These are phyloP conservation scores for Ceratoteleas bidentatus DNA, from an alignment of 1,140 invertebrate species.

Conservation along the genomic window DNA sequence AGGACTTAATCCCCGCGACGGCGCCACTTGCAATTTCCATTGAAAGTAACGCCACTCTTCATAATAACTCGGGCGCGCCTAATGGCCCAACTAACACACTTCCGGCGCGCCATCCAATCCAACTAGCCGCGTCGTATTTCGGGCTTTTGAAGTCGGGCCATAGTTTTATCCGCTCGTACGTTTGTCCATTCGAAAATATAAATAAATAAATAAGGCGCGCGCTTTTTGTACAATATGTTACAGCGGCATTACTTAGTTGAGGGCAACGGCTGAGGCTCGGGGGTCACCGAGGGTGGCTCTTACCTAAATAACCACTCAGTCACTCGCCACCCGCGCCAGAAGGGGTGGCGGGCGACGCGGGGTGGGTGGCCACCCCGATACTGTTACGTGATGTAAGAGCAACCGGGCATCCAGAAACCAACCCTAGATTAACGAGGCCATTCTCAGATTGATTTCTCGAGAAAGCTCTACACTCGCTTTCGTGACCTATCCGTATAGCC, in stretches of 20 bases:
- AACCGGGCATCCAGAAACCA: too few species aligned
- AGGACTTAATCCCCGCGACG: too few species aligned
- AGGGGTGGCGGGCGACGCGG: too few species aligned
- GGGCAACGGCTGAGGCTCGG: constrained; percentile 69
- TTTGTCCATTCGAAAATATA: constrained; percentile 59
- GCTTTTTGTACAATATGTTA: constrained; percentile 78
- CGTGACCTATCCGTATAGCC: constrained; percentile 60
- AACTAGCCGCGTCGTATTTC: too few species aligned
- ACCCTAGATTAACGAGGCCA: constrained; percentile 80
- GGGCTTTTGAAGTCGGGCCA: constrained; percentile 11
- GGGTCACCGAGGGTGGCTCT: constrained; percentile 76
- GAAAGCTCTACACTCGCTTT: constrained; percentile 68
- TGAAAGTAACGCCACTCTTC: too few species aligned
- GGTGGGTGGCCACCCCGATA: too few species aligned
- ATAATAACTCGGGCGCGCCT: not conserved
- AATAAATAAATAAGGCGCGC: constrained; percentile 73
- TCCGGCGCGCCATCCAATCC: not conserved
- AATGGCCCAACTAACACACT: constrained; percentile 5
- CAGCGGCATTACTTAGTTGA: constrained; percentile 76
- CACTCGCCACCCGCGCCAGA: constrained; percentile 76
- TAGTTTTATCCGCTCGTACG: constrained; percentile 28
- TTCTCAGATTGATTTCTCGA: constrained; percentile 80
- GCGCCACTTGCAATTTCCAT: too few species aligned
- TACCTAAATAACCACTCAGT: constrained; percentile 83
- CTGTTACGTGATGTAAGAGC: too few species aligned